Base-by-base conservation (phyloP, 2,888 invertebrate species). In the Mimas tiliae region DNA sequence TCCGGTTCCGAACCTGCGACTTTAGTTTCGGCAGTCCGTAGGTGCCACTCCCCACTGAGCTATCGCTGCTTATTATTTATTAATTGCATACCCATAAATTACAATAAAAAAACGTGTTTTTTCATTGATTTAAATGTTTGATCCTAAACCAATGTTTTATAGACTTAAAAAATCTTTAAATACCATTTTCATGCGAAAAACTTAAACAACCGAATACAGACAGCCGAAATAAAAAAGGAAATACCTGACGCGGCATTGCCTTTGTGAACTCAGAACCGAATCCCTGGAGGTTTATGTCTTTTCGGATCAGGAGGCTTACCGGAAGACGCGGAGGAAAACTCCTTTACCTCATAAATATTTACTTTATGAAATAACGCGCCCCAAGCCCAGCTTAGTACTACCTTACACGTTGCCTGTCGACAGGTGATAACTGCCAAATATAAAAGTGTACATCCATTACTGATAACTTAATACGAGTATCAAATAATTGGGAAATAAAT, bases 271-370 rank as follows among this genome's bases (percentile, higher is more conserved):
- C 84, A 86, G 86, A 88, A 87, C 87, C 84, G 90, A 88, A 93
- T 91, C 91, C 91, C 89, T 70, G 69, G 89, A 89, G 91, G 91
- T 92, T 91, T 92, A 90, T 89, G 91, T 91, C 89, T 92, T 90
- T 90, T 90, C 85, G 91, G 92, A 92, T 93, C 90, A 90, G 83
- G 79, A 83, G 88, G 90, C 91, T 91, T 91, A 90, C 87, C 77
- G 82, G 79, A 85, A 87, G 87, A 90, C 87, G 89, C 84, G 83
- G 85, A 78, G 81, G 82, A 83, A 84, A 89, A 88, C 88, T 88
- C 88, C 86, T 87, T 87, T 85, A 81, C 82, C 89, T 92, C 90
- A 93, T 92, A 93, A 93, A 93, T 93, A 93, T 93, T 93, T 93
- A 93, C 92, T 89, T 90, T 91, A 93, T 89, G 89, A 93, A 92